A percentile compares a stretch with the other conserved stretches of the same genome.
Conservation (phyloP, 2,797 vertebrate species). For the Poeciliopsis presidionis region DNA sequence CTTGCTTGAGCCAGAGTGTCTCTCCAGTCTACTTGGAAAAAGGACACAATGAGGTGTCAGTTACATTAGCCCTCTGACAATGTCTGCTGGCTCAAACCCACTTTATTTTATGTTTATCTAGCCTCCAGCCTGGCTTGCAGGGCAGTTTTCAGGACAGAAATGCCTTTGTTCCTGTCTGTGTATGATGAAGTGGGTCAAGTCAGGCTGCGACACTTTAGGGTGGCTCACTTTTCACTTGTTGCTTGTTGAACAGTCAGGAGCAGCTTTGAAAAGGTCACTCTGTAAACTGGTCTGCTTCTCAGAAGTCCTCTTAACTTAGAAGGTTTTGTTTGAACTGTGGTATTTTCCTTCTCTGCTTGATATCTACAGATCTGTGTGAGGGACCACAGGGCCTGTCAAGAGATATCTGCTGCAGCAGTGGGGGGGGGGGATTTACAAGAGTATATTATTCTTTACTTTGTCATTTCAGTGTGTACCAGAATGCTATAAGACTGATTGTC, state of each 20-base stretch:
- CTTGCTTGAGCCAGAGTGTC: neutral
- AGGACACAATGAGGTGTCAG: constrained; percentile 4
- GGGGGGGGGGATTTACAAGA: neutral
- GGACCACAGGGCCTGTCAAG: neutral
- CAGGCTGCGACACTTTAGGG: constrained; percentile 7
- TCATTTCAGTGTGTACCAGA: neutral
- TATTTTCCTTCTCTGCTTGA: neutral
- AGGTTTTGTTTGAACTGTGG: neutral
- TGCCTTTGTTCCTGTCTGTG: neutral
- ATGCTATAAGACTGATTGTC: neutral
- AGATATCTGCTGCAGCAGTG: neutral
- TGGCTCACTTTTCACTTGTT: constrained; percentile 7
- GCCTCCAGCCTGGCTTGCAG: neutral
- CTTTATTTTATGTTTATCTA: neutral
- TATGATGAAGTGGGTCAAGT: neutral
- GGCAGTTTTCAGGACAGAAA: neutral
- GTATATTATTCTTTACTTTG: neutral
- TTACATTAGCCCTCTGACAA: neutral
- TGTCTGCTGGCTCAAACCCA: neutral
- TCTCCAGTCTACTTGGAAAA: no score
- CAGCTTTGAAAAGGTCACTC: neutral
- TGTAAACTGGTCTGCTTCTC: neutral
- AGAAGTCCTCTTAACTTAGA: constrained; percentile 1
- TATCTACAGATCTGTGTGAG: neutral
- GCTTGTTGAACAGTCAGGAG: neutral